phyloP scores from a whole-genome alignment of 2,888 invertebrate genomes.

The Drosophila atripex region DNA sequence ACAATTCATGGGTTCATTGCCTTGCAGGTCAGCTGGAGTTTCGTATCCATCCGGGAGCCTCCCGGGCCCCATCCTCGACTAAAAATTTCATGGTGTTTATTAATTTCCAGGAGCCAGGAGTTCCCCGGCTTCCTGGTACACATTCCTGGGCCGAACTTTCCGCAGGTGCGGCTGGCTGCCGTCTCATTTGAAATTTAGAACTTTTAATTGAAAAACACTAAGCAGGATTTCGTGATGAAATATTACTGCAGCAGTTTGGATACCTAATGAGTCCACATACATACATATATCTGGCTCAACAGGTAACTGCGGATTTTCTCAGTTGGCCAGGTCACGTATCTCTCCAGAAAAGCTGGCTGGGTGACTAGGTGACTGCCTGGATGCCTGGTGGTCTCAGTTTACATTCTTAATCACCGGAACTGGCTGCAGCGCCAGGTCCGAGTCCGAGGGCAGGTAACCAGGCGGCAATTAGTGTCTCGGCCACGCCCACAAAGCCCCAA shows the following conservation, averaged over 20 bases:
- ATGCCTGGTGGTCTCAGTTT: conserved; percentile 22
- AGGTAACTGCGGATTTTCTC: conserved; percentile 19
- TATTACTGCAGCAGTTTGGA: conserved; percentile 53
- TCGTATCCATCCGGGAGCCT: conserved; percentile 1
- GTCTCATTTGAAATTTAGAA: conserved; percentile 70
- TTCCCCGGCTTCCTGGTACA: conserved; percentile 25
- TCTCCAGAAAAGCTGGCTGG: conserved; percentile 4
- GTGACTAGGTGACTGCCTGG: conserved; percentile 3
- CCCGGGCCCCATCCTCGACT: conserved; percentile 17
- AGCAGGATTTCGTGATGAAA: conserved; percentile 54
- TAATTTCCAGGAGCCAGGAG: conserved; percentile 52
- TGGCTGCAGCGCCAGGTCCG: conserved; percentile 33
- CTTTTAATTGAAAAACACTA: conserved; percentile 69
- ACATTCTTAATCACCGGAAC: conserved; percentile 69
- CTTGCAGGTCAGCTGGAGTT: conserved; percentile 37
- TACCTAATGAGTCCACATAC: conserved; percentile 23
- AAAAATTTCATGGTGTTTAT: conserved; percentile 69
- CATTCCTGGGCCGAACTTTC: conserved; percentile 34
- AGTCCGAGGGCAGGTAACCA: conserved; percentile 51
- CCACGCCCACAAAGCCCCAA: conserved; percentile 59
- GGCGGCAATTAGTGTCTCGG: conserved; percentile 67
- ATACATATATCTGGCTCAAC: conserved; percentile 9
- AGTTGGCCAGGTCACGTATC: conserved; percentile 32
- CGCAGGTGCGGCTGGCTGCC: conserved; percentile 38
- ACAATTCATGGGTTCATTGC: conserved; percentile 62